phyloP scores from a whole-genome alignment of 2,797 vertebrate species.

The Labroides dimidiatus region DNA sequence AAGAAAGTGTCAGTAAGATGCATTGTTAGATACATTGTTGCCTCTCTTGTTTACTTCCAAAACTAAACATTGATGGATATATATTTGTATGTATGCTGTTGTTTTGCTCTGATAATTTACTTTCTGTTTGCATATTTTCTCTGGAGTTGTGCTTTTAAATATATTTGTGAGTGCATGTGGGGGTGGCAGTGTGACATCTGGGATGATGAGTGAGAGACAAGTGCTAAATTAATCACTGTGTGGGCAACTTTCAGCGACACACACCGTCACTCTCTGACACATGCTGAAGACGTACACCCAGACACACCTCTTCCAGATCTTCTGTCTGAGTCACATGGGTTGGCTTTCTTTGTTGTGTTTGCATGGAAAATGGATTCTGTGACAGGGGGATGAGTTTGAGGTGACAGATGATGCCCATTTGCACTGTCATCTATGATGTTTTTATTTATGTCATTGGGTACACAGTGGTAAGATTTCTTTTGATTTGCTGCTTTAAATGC shows the following conservation, averaged over 20 bases:
- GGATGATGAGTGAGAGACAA: slow-evolving; percentile 14
- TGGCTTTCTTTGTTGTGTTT: slow-evolving; percentile 39
- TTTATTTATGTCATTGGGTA: slow-evolving; percentile 18
- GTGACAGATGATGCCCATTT: slow-evolving; percentile 21
- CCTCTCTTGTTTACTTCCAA: no score
- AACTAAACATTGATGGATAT: no score
- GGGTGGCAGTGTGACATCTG: slow-evolving; percentile 24
- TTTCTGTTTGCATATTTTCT: background rate
- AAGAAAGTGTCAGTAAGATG: no score
- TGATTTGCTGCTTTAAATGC: slow-evolving; percentile 1
- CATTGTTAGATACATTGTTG: no score
- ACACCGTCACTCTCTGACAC: background rate
- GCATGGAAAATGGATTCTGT: slow-evolving; percentile 26
- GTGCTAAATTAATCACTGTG: slow-evolving; percentile 49
- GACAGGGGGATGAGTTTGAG: slow-evolving; percentile 36
- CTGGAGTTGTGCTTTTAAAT: background rate
- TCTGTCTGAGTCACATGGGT: slow-evolving; percentile 8
- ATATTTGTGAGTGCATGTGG: slow-evolving; percentile 7
- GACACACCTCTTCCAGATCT: slow-evolving; percentile 16
- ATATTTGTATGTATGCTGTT: no score
- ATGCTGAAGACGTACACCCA: background rate
- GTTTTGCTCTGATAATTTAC: no score
- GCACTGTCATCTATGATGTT: background rate
- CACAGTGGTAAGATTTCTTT: background rate
- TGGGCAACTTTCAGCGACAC: slow-evolving; percentile 23